Evolutionary conservation across 2,888 invertebrate species (phyloP).

Genomic region (Drosophila lutescens): DNA sequence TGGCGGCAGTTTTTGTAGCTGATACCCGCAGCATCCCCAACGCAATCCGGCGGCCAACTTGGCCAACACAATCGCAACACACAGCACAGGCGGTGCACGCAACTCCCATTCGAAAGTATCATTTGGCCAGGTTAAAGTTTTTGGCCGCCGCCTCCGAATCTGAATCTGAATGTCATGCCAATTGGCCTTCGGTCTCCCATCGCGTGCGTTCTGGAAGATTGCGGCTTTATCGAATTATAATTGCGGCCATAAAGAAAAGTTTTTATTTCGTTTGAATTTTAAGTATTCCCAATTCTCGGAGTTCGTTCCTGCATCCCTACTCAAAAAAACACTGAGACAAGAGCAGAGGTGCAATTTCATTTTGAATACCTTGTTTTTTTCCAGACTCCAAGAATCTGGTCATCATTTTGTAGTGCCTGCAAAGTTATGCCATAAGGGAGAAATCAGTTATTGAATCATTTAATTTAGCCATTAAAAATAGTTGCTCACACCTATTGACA

Average conservation of each 20-base stretch:
- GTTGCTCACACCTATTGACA: too few relatives aligned
- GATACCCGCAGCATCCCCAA: slow-evolving; percentile 17
- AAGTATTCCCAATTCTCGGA: slow-evolving; percentile 25
- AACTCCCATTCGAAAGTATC: slow-evolving; percentile 35
- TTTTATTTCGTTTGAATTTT: slow-evolving; percentile 38
- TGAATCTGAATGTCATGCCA: slow-evolving; percentile 30
- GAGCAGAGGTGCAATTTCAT: neutral
- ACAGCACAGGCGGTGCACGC: slow-evolving; percentile 32
- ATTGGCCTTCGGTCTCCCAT: slow-evolving; percentile 21
- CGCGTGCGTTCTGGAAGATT: slow-evolving; percentile 29
- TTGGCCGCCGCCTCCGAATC: slow-evolving; percentile 6
- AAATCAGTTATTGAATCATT: too few relatives aligned
- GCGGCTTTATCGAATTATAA: slow-evolving; percentile 45
- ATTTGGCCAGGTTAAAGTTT: slow-evolving; percentile 48
- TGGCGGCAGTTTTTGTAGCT: slow-evolving; percentile 59
- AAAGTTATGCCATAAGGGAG: neutral
- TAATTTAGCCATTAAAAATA: too few relatives aligned
- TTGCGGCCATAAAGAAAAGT: slow-evolving; percentile 37
- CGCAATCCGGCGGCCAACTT: slow-evolving; percentile 10
- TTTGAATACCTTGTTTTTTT: neutral
- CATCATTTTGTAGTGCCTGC: neutral
- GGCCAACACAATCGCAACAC: slow-evolving; percentile 16
- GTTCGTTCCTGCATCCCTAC: slow-evolving; percentile 4
- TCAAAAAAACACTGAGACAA: neutral
- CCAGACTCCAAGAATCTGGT: neutral